phyloP scores from a whole-genome alignment of 2,113 vertebrate genomes.

The Delphinapterus leucas region DNA sequence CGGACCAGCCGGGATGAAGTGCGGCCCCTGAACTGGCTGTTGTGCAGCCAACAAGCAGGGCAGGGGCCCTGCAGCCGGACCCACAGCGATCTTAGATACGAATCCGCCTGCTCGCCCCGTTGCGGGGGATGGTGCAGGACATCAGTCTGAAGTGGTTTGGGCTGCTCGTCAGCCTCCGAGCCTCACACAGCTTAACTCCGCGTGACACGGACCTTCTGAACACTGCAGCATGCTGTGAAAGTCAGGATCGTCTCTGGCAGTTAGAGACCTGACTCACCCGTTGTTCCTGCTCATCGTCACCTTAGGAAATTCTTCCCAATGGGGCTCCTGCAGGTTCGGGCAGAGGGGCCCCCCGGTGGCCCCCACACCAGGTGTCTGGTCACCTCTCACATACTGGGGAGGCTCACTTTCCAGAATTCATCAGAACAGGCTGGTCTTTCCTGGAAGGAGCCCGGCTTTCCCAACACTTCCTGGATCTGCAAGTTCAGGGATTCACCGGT shows the following conservation, averaged over 20 bases:
- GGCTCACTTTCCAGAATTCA: conserved; percentile 53
- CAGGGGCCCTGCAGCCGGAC: not conserved
- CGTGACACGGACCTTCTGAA: conserved; percentile 71
- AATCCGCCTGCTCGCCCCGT: not conserved
- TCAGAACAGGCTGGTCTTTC: not conserved
- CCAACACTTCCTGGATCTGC: not conserved
- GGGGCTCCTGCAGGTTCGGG: conserved; percentile 63
- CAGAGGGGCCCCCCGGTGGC: conserved; percentile 3
- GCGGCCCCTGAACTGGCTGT: fast-evolving
- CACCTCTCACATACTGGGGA: conserved; percentile 54
- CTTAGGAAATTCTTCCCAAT: conserved; percentile 79
- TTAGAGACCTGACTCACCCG: conserved; percentile 74
- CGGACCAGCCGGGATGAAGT: fast-evolving
- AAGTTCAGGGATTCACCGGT: not conserved
- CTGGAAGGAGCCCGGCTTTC: not conserved
- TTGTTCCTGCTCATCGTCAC: conserved; percentile 78
- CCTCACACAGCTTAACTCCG: conserved; percentile 67
- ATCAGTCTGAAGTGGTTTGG: not conserved
- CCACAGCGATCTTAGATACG: not conserved
- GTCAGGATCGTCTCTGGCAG: conserved; percentile 79
- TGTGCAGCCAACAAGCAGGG: not conserved
- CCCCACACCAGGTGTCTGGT: conserved; percentile 68
- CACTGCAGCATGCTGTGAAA: conserved; percentile 68
- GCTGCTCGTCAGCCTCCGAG: conserved; percentile 43
- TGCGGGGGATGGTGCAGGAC: fast-evolving